Evolutionary conservation across 2,113 vertebrate genomes (phyloP), one percentile per base, ranked within the genome.

Genomic region (Columba janthina): DNA sequence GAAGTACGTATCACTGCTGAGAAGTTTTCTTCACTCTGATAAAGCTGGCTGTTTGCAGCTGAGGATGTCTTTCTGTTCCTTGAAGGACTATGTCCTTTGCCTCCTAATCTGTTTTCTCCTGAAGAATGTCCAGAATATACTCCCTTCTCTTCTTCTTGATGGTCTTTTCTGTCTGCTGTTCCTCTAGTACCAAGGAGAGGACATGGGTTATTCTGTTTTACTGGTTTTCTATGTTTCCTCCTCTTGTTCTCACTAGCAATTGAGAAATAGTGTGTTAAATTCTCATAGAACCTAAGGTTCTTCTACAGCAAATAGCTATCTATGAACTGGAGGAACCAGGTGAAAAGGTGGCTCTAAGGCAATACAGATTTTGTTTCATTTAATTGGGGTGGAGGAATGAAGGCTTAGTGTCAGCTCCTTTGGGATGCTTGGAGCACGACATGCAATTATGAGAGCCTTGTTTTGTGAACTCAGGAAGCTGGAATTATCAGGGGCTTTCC

Each of bases 401-500:
- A 66, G 67, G 22, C 62, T 73, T 85, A 82, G 60, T 88, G 92
- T 91, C 81, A 90, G 69, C 64, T 94, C 94, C 85, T 85, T 70
- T 85, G 94, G 89, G 96, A 93, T 74, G 9, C 46, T 38, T 90
- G 87, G 58, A 85, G 81, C 62, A 93, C 2, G 10, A 48, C 34
- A 42, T 61, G 81, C 62, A 89, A 88, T 94, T 92, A 94, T 6
- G 16, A 84, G 56, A 60, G 50, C 44, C 62, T 79, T 85, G 36
- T 75, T 81, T 34, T 72, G 50, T 93, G 74, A 83, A 40, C 81
- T 74, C 74, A 36, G 40, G 85, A 72, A 88, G 66, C 72, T 73
- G 71, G 36, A 96, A 90, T 92, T 94, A 58, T 36, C 70, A 78
- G 65, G 76, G 84, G 50, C 53, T 95, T 94, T 91, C 62, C 78